phyloP scores from a whole-genome alignment of 2,888 invertebrate species.

The Xiphydria camelus region DNA sequence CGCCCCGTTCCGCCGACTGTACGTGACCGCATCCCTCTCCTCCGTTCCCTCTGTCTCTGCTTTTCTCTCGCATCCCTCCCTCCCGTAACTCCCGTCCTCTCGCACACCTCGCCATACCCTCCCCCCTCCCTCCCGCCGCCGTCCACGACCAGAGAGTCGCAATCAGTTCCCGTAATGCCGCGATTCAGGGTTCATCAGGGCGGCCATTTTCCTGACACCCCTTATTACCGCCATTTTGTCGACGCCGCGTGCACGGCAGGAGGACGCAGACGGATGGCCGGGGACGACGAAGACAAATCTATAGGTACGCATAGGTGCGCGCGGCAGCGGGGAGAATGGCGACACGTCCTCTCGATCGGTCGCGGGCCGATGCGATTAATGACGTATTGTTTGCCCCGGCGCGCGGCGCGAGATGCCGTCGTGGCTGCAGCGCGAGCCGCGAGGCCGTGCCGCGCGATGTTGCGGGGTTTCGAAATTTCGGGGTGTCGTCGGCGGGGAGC shows the following conservation, averaged over 20 bases:
- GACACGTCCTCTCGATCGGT: no score
- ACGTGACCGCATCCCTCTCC: constrained; percentile 25
- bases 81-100: constrained; percentile 4
- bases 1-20: constrained; percentile 14
- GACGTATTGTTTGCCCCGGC: constrained; percentile 34
- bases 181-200: constrained; percentile 52
- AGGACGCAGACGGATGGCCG: no score
- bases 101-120: constrained; percentile 8
- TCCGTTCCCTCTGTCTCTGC: background rate
- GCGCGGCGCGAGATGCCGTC: no score
- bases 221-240: constrained; percentile 53
- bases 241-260: no score
- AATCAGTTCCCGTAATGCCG: constrained; percentile 51
- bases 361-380: constrained; percentile 28
- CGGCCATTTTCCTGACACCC: constrained; percentile 52
- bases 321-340: no score
- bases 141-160: constrained; percentile 34
- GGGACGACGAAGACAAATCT: no score
- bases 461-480: no score
- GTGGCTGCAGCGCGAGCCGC: no score
- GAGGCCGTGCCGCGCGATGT: no score
- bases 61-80: background rate
- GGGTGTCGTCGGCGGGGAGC: no score
- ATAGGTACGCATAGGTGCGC: no score
- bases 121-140: constrained; percentile 11